Percentiles rank a stretch among this genome's conserved stretches.
phyloP scores from a whole-genome alignment of 2,797 vertebrate species.

The Channallabes apus region DNA sequence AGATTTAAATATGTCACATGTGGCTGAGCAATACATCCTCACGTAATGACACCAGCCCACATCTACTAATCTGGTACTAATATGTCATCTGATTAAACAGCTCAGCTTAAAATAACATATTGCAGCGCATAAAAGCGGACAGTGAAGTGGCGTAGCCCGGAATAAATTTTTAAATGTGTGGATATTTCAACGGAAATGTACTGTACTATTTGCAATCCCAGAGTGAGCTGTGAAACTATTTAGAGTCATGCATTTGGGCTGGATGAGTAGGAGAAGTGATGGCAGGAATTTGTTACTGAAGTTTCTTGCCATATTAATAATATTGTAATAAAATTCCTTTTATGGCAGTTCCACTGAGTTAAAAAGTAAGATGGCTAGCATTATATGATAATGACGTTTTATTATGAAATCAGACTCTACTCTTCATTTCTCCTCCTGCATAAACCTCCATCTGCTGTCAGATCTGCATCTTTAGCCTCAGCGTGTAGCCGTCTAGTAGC shows the following conservation, averaged over 20 bases:
- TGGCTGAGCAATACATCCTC: neutral
- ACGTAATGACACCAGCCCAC: neutral
- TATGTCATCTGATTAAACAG: neutral
- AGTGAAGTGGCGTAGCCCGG: neutral
- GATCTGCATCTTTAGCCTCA: neutral
- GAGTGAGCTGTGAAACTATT: neutral
- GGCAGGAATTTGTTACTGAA: neutral
- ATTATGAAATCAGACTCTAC: neutral
- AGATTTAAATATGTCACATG: conserved; percentile 17
- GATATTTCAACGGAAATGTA: neutral
- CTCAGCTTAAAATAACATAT: neutral
- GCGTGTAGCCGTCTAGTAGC: neutral
- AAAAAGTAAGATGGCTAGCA: neutral
- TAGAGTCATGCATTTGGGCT: neutral
- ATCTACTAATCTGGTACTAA: neutral
- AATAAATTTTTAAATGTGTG: neutral
- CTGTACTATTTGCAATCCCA: neutral
- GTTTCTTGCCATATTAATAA: neutral
- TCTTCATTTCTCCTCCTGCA: neutral
- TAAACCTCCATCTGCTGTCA: neutral
- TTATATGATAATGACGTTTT: neutral
- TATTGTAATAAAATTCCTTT: neutral
- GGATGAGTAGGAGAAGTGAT: neutral
- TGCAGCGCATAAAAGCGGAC: neutral
- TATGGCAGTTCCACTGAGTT: neutral